Conservation (phyloP, 1,140 invertebrate species). For the Sinella curviseta region DNA sequence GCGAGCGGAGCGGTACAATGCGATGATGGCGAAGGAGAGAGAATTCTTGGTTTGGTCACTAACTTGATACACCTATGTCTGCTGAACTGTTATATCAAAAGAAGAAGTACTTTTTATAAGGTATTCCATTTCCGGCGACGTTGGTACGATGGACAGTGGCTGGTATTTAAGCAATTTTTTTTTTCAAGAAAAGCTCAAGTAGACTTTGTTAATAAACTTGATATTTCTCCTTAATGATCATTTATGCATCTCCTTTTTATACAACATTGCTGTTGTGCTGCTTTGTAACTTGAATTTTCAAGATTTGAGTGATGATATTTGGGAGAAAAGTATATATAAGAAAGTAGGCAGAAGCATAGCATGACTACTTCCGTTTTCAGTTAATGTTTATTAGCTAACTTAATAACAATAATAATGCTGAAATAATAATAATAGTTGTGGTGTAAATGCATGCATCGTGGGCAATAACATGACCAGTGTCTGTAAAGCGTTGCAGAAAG, state of each 20-base stretch:
- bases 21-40: not conserved
- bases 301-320: not conserved
- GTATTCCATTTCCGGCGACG: conserved; percentile 1
- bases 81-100: not conserved
- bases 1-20: not conserved
- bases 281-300: not conserved
- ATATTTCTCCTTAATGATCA: not conserved
- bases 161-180: not conserved
- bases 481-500: no score
- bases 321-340: not conserved
- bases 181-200: not conserved
- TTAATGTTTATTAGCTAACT: not conserved
- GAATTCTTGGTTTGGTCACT: not conserved
- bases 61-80: not conserved
- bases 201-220: not conserved
- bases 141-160: not conserved
- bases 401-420: not conserved
- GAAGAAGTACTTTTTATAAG: not conserved
- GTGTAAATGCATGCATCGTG: not conserved
- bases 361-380: conserved; percentile 1
- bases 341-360: not conserved
- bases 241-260: not conserved
- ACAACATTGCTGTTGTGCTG: not conserved
- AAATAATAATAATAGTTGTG: not conserved
- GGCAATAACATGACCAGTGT: not conserved